Evolutionary conservation across 2,797 vertebrate species (phyloP).

Genomic region (Percopsis omiscomaycus): DNA sequence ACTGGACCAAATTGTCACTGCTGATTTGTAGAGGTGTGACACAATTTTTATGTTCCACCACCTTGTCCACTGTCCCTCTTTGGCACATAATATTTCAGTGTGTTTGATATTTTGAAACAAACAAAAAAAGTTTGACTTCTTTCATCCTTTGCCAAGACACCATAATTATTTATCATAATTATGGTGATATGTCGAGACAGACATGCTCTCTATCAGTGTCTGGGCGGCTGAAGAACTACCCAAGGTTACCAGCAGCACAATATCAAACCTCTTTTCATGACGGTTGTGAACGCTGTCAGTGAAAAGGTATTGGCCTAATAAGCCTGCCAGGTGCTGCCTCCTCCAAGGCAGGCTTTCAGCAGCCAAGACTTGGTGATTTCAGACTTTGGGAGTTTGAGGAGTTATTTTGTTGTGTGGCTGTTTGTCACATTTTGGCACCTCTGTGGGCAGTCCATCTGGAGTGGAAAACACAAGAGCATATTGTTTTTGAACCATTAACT

Average conservation of each 20-base stretch:
- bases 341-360: neutral
- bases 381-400: neutral
- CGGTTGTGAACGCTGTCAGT: neutral
- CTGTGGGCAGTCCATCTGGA: neutral
- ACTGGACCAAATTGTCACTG: neutral
- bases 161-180: neutral
- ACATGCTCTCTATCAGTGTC: conserved; percentile 14
- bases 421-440: conserved; percentile 7
- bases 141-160: conserved; percentile 9
- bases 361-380: conserved; percentile 7
- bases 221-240: conserved; percentile 24
- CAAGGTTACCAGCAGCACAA: conserved; percentile 37
- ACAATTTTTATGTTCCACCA: no score
- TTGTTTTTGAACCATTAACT: neutral
- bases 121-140: neutral
- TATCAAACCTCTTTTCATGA: conserved; percentile 5
- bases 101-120: neutral
- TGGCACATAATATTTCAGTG: neutral
- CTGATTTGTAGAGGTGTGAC: neutral
- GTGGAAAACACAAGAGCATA: neutral
- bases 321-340: neutral
- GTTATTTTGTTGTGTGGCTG: conserved; percentile 8
- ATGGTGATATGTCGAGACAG: neutral
- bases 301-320: conserved; percentile 13
- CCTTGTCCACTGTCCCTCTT: neutral